These are phyloP conservation scores for Boleophthalmus pectinirostris DNA, from an alignment of 2,113 vertebrate species.

Conservation along the genomic window DNA sequence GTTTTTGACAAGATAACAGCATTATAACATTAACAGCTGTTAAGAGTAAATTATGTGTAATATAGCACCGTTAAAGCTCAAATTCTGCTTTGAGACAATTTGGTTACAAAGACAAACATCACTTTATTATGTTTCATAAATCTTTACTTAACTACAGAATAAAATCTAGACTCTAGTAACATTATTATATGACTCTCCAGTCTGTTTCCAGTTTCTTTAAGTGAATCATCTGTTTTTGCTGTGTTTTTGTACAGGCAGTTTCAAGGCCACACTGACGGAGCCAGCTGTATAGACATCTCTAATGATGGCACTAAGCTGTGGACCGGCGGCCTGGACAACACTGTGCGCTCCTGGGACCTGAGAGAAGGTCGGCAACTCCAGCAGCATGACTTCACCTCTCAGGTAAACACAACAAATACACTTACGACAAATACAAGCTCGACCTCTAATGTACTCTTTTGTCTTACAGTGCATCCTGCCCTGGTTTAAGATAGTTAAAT, in stretches of 20 bases:
- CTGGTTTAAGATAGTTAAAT: neutral
- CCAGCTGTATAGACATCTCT: slow-evolving; percentile 97
- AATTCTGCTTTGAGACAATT: too few relatives aligned
- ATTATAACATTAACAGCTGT: too few relatives aligned
- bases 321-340: slow-evolving; percentile 96
- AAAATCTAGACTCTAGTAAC: neutral
- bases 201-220: neutral
- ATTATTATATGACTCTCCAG: neutral
- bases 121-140: neutral
- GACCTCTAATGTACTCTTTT: neutral
- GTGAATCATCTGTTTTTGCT: neutral
- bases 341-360: slow-evolving; percentile 94
- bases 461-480: neutral
- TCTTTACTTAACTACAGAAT: neutral
- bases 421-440: neutral
- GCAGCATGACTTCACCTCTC: slow-evolving; percentile 96
- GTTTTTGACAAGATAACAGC: too few relatives aligned
- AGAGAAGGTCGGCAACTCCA: slow-evolving; percentile 95
- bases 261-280: slow-evolving; percentile 95
- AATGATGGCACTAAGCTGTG: slow-evolving; percentile 95
- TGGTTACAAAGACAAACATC: neutral
- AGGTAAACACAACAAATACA: slow-evolving; percentile 71
- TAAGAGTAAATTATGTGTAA: too few relatives aligned
- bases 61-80: too few relatives aligned
- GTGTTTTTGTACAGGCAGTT: slow-evolving; percentile 81